Conservation (phyloP, 2,888 invertebrate genomes). For the Kuschelorhynchus macadamiae region DNA sequence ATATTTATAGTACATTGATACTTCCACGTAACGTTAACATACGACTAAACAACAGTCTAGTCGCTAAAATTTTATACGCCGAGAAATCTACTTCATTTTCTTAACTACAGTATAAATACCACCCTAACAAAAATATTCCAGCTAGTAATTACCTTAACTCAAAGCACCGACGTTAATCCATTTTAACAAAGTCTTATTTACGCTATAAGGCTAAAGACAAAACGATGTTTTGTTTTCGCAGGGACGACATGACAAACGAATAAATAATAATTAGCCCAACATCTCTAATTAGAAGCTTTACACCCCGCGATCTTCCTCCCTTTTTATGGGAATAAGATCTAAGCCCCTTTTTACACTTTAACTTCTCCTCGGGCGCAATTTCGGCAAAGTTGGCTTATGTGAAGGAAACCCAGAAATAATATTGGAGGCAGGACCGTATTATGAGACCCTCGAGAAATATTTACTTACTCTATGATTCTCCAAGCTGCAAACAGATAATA, state of each 20-base stretch:
- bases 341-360: constrained; percentile 61
- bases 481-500: too few species aligned
- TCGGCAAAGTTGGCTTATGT: constrained; percentile 54
- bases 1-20: too few species aligned
- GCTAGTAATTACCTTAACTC: too few species aligned
- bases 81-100: too few species aligned
- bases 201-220: constrained; percentile 23
- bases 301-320: constrained; percentile 43
- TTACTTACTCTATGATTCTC: too few species aligned
- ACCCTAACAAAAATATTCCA: too few species aligned
- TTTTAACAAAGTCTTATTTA: not conserved
- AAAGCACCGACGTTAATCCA: too few species aligned
- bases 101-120: too few species aligned
- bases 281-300: constrained; percentile 61
- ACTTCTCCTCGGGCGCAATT: constrained; percentile 65
- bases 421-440: constrained; percentile 18
- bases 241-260: constrained; percentile 59
- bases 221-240: constrained; percentile 49
- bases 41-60: too few species aligned
- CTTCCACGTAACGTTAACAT: too few species aligned
- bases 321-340: constrained; percentile 49
- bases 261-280: constrained; percentile 63
- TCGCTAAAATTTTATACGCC: too few species aligned
- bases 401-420: constrained; percentile 28
- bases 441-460: too few species aligned